These are phyloP conservation scores for Onychomys torridus DNA, from an alignment of 2,797 vertebrate species.

Conservation along the genomic window DNA sequence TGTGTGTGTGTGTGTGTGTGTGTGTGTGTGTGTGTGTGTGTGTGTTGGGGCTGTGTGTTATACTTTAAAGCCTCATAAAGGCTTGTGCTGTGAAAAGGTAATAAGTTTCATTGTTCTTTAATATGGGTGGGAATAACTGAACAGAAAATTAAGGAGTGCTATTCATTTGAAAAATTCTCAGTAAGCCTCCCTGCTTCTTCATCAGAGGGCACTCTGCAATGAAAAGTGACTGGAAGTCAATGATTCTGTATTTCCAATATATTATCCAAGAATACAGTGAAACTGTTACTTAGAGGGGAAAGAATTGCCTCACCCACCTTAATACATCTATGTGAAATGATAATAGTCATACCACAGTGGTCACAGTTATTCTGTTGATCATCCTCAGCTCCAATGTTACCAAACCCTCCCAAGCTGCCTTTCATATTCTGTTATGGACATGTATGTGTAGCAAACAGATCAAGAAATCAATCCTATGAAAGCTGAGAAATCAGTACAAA, in stretches of 20 bases:
- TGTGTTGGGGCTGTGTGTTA: background rate
- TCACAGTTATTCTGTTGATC: background rate
- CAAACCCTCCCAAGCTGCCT: background rate
- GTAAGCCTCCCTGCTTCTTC: slow-evolving; percentile 78
- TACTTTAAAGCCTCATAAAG: slow-evolving; percentile 39
- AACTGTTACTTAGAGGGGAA: slow-evolving; percentile 16
- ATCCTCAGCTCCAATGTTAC: background rate
- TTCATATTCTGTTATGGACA: slow-evolving; percentile 28
- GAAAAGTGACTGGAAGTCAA: slow-evolving; percentile 78
- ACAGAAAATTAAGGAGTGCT: slow-evolving; percentile 6
- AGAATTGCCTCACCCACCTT: slow-evolving; percentile 3
- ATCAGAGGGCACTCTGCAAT: slow-evolving; percentile 87
- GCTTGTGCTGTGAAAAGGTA: slow-evolving; percentile 6
- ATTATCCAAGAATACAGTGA: slow-evolving; percentile 26
- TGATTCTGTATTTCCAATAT: slow-evolving; percentile 59
- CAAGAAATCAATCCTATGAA: slow-evolving; percentile 15
- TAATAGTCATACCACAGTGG: background rate
- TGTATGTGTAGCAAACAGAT: slow-evolving; percentile 1
- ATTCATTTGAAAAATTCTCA: slow-evolving; percentile 68
- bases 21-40: background rate
- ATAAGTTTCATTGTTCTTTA: slow-evolving; percentile 15
- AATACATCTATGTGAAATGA: background rate
- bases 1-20: background rate
- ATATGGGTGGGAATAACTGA: slow-evolving; percentile 10
- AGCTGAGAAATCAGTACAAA: slow-evolving; percentile 46